A percentile compares a stretch with the other conserved stretches of the same genome.
Evolutionary conservation across 2,888 invertebrate genomes (phyloP).

Genomic region (Sipunculus nudus): DNA sequence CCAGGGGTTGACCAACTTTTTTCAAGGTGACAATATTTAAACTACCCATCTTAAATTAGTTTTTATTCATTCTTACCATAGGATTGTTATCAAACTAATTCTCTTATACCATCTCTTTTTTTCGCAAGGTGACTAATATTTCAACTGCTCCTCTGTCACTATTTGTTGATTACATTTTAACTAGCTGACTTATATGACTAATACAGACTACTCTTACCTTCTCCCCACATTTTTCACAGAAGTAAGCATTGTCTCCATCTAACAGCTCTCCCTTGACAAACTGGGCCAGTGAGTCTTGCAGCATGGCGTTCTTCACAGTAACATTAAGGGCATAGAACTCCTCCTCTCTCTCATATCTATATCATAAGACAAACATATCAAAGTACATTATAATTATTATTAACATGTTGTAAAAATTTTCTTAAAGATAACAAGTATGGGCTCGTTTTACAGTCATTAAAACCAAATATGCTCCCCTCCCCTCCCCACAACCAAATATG

Average conservation of each 20-base stretch:
- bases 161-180: neutral
- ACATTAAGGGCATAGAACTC: constrained; percentile 69
- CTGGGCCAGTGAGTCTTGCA: constrained; percentile 69
- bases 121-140: too few relatives aligned
- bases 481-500: too few relatives aligned
- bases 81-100: too few relatives aligned
- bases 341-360: constrained; percentile 70
- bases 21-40: too few relatives aligned
- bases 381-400: neutral
- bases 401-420: neutral
- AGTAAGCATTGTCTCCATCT: constrained; percentile 71
- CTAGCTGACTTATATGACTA: neutral
- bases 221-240: constrained; percentile 70
- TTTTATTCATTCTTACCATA: too few relatives aligned
- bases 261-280: constrained; percentile 70
- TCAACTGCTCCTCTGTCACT: too few relatives aligned
- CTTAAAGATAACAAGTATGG: constrained; percentile 4
- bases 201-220: constrained; percentile 60
- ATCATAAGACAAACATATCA: constrained; percentile 4
- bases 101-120: too few relatives aligned
- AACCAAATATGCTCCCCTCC: too few relatives aligned
- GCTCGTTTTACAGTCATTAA: too few relatives aligned
- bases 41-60: too few relatives aligned
- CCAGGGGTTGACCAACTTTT: too few relatives aligned
- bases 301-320: constrained; percentile 68